Percentiles rank a stretch among this genome's conserved stretches.
Conservation (phyloP, 1,140 invertebrate species). For the Wasmannia auropunctata region DNA sequence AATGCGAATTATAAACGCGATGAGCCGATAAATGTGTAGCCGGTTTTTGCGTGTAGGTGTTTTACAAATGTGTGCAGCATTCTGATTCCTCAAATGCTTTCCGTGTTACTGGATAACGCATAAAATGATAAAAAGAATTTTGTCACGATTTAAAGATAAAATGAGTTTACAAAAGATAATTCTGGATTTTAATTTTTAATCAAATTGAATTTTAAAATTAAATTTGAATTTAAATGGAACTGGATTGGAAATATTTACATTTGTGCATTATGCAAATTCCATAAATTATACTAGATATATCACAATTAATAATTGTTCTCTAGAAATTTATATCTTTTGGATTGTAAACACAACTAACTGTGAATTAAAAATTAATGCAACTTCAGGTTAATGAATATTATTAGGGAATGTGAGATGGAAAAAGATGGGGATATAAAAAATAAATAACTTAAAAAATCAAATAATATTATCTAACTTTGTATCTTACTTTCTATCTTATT, state of each 20-base stretch:
- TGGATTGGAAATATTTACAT: not conserved
- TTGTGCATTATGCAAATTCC: not conserved
- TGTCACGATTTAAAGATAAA: not conserved
- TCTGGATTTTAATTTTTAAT: no score
- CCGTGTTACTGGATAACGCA: not conserved
- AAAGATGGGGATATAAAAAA: not conserved
- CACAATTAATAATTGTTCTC: not conserved
- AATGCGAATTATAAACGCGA: not conserved
- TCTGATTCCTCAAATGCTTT: not conserved
- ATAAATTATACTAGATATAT: not conserved
- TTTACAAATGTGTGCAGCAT: not conserved
- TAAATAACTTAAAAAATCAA: not conserved
- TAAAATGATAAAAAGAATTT: not conserved
- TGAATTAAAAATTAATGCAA: not conserved
- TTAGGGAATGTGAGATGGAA: no score
- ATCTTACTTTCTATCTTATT: no score
- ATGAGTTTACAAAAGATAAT: not conserved
- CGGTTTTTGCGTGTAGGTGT: no score
- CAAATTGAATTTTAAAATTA: not conserved
- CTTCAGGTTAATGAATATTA: no score
- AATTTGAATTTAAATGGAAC: not conserved
- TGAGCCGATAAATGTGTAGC: not conserved
- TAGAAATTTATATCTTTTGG: not conserved
- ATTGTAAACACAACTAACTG: not conserved
- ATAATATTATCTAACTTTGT: no score